phyloP scores from a whole-genome alignment of 2,888 invertebrate genomes.

The Acanthosepion pharaonis region DNA sequence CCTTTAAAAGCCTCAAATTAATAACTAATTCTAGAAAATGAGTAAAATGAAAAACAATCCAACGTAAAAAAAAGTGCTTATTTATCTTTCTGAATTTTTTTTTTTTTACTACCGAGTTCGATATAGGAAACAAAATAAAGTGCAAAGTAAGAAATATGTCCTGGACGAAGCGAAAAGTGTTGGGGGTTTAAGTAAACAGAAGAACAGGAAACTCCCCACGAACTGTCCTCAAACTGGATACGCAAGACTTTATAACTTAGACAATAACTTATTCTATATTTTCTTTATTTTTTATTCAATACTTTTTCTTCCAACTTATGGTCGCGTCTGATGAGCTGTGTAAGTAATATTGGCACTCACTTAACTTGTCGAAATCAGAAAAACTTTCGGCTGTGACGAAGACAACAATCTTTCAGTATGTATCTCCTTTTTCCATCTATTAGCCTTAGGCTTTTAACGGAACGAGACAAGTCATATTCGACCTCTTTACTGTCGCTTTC shows the following conservation, averaged over 20 bases:
- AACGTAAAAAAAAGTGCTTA: too few species aligned
- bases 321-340: not conserved
- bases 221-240: not conserved
- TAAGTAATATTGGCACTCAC: conserved; percentile 8
- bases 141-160: too few species aligned
- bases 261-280: not conserved
- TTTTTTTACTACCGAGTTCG: too few species aligned
- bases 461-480: not conserved
- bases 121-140: too few species aligned
- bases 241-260: not conserved
- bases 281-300: not conserved
- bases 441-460: not conserved
- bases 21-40: too few species aligned
- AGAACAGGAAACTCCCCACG: not conserved
- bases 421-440: not conserved
- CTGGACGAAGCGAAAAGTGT: too few species aligned
- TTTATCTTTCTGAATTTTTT: too few species aligned
- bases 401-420: not conserved
- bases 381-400: not conserved
- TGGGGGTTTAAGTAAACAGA: not conserved
- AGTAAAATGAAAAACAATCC: too few species aligned
- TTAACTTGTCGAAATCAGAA: conserved; percentile 33
- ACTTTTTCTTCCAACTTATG: not conserved
- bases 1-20: too few species aligned
- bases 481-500: not conserved